A percentile compares a stretch with the other conserved stretches of the same genome.
Conservation (phyloP, 1,140 invertebrate species). For the Cepaea nemoralis region DNA sequence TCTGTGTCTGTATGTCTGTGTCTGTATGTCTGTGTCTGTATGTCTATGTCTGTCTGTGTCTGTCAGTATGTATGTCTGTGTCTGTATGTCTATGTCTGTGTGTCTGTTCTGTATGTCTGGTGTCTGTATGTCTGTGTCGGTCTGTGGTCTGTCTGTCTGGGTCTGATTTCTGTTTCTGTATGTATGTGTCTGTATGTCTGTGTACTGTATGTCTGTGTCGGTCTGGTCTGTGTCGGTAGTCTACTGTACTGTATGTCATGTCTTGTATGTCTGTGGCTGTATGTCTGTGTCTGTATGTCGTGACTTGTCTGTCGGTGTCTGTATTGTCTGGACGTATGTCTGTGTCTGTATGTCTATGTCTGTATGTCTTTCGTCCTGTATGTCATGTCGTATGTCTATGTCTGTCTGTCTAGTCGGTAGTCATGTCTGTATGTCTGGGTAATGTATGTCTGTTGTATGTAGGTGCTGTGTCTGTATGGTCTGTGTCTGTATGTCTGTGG, state of each 20-base stretch:
- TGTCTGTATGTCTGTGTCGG: background rate
- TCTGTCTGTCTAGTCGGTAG: slow-evolving; percentile 9
- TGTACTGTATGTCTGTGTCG: slow-evolving; percentile 8
- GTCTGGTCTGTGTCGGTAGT: background rate
- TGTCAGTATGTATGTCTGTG: too few species aligned
- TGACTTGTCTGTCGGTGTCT: background rate
- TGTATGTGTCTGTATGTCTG: background rate
- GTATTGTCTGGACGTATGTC: background rate
- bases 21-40: background rate
- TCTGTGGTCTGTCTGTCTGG: background rate
- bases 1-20: background rate
- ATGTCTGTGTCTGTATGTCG: background rate
- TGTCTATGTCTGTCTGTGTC: too few species aligned
- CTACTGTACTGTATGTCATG: background rate
- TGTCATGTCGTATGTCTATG: background rate
- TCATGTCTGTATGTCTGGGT: background rate
- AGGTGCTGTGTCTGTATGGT: too few species aligned
- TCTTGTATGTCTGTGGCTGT: background rate
- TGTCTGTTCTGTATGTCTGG: too few species aligned
- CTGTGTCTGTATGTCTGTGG: background rate
- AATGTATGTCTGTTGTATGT: too few species aligned
- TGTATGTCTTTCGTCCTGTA: background rate
- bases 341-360: background rate
- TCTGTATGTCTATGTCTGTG: too few species aligned
- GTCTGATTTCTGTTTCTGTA: background rate